Percentiles rank a stretch among this genome's conserved stretches.
Evolutionary conservation across 35 echinoderm and acorn worm genomes (phyloP).

Genomic region (Lytechinus variegatus): DNA sequence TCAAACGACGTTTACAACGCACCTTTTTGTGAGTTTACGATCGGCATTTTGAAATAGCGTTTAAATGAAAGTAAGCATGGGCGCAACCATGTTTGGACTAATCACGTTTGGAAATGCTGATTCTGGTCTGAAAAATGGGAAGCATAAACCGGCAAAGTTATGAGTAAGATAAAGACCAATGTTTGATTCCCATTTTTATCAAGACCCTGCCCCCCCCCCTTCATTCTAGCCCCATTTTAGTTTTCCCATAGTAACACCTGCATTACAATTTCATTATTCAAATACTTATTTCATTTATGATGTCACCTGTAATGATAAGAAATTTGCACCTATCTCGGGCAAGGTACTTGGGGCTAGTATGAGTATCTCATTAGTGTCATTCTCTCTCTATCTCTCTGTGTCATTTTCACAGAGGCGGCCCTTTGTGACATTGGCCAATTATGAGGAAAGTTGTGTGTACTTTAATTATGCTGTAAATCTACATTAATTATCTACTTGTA

Average conservation of each 20-base stretch:
- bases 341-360: neutral
- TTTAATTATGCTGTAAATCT: no score
- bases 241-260: neutral
- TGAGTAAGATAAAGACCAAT: neutral
- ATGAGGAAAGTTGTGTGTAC: no score
- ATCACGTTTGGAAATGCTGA: no score
- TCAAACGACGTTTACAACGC: no score
- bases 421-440: no score
- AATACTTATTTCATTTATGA: neutral
- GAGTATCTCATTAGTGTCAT: neutral
- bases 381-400: neutral
- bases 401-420: no score
- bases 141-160: neutral
- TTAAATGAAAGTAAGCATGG: no score
- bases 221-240: neutral
- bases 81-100: no score
- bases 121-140: no score
- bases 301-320: neutral
- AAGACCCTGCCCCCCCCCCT: neutral
- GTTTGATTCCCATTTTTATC: neutral
- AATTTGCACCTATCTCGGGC: neutral
- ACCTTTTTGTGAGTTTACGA: no score
- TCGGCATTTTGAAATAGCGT: no score
- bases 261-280: neutral
- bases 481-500: no score